Base-by-base conservation (phyloP, 2,113 vertebrate species). In the Oryzias celebensis region DNA sequence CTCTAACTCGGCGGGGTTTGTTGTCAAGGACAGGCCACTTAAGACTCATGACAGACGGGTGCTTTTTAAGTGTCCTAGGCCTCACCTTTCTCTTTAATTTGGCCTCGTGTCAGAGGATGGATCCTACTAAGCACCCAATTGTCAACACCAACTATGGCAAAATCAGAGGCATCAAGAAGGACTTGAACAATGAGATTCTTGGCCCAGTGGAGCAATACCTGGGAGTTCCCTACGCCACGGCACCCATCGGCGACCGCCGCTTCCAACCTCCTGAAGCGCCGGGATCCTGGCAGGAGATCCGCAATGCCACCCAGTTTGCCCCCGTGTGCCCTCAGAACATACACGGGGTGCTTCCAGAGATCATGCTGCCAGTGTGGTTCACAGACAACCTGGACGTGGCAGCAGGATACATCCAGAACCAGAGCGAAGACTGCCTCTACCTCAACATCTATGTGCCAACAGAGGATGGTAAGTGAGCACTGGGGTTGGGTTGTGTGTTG, bases 281-380 rank as follows among this genome's bases (percentile, higher is more conserved):
- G 0, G 95, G 94, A n/a, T 96, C 95, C 15, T 96, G 95, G 95
- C 92, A 93, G 53, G 94, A 94, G 75, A 92, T 95, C 56, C 92
- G 95, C 66, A 97, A 97, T 50, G 94, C 94, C 88, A 96, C 94
- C 2, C 92, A 92, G 80, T 96, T 97, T 6, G 94, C 94, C 44
- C 93, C 94, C 0, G 95, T 96, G 68, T 96, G 95, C 85, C 95
- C 95, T 4, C 95, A 96, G 88, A 96, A 95, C 50, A 87, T 96
- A 47, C 94, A 96, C 15, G 95, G 94, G 14, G 93, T 95, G 73
- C 91, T 97, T 55, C 95, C 95, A 0, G 94, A 94, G 77, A 95
- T 97, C 57, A 97, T 97, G 95, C 90, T 97, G 15, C 95, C 95
- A 0, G 93, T 97, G 58, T 97, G 95, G 95, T 97, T 96, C 90